Percentiles rank a stretch among this genome's conserved stretches.
phyloP scores from a whole-genome alignment of 2,888 invertebrate genomes.

The Oligia latruncula region DNA sequence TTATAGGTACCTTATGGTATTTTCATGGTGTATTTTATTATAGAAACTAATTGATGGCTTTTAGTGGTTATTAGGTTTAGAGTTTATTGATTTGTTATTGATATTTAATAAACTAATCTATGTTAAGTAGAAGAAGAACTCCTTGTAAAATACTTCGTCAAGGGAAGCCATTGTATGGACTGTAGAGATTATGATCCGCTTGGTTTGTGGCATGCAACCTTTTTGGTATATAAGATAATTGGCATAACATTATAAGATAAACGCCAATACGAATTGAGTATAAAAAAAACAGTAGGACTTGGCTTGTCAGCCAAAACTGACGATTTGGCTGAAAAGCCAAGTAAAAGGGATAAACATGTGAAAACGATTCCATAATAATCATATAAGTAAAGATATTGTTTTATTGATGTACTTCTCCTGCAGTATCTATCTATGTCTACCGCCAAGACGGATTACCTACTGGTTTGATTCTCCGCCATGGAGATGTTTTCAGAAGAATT shows the following conservation, averaged over 20 bases:
- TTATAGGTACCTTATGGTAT: slow-evolving; percentile 40
- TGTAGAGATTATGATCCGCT: background rate
- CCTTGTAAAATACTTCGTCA: background rate
- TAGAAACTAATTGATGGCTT: slow-evolving; percentile 60
- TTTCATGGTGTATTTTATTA: slow-evolving; percentile 58
- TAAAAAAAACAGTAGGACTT: background rate
- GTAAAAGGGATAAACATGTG: background rate
- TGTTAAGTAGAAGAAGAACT: background rate
- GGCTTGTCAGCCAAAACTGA: too few relatives aligned
- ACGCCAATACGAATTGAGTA: background rate
- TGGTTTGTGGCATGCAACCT: background rate
- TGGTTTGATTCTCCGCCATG: background rate
- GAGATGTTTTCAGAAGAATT: background rate
- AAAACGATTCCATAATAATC: background rate
- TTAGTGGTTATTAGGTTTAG: slow-evolving; percentile 46
- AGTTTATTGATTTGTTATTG: slow-evolving; percentile 50
- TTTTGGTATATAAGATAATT: background rate
- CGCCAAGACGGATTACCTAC: background rate
- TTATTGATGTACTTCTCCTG: background rate
- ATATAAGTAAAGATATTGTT: background rate
- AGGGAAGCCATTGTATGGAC: background rate
- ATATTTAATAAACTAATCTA: background rate
- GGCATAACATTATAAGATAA: background rate
- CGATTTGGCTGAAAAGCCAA: too few relatives aligned
- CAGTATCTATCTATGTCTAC: background rate